These are phyloP conservation scores for Centropus unirufus DNA, from an alignment of 2,113 vertebrate species.

Conservation along the genomic window DNA sequence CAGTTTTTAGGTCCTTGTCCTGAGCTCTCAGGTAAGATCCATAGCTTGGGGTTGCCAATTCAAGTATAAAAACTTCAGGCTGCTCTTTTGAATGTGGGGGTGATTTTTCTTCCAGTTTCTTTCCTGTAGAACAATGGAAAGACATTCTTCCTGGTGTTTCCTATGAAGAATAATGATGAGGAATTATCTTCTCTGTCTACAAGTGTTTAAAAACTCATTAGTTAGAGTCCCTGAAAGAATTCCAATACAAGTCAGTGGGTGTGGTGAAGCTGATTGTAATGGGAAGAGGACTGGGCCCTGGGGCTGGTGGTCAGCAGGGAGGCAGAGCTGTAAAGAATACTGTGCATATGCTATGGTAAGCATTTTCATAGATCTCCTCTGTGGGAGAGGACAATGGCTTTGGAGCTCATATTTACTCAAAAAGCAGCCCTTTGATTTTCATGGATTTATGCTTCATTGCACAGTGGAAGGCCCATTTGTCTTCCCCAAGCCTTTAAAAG, in stretches of 20 bases:
- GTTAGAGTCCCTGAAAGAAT: slow-evolving; percentile 47
- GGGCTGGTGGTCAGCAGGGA: slow-evolving; percentile 63
- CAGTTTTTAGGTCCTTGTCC: background rate
- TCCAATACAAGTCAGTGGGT: slow-evolving; percentile 54
- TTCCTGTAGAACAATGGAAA: slow-evolving; percentile 48
- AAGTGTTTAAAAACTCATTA: slow-evolving; percentile 67
- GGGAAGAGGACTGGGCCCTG: slow-evolving; percentile 38
- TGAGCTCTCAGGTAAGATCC: slow-evolving; percentile 4
- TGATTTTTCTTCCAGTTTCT: slow-evolving; percentile 42
- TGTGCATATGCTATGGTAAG: slow-evolving; percentile 57
- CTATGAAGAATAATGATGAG: slow-evolving; percentile 52
- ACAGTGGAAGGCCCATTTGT: slow-evolving; percentile 60
- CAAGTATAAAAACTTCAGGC: background rate
- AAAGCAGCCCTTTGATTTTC: slow-evolving; percentile 66
- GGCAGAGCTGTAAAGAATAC: slow-evolving; percentile 56
- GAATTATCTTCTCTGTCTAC: slow-evolving; percentile 64
- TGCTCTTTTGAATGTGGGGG: background rate
- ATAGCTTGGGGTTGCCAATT: background rate
- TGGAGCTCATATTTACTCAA: slow-evolving; percentile 59
- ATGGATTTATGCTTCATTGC: slow-evolving; percentile 41
- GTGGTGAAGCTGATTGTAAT: slow-evolving; percentile 57
- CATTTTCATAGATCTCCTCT: slow-evolving; percentile 56
- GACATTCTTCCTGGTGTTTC: slow-evolving; percentile 44
- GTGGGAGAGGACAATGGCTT: slow-evolving; percentile 59
- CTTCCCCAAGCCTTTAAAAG: slow-evolving; percentile 41